These are phyloP conservation scores for Torymus tubicola DNA, from an alignment of 2,888 invertebrate genomes.

Conservation along the genomic window DNA sequence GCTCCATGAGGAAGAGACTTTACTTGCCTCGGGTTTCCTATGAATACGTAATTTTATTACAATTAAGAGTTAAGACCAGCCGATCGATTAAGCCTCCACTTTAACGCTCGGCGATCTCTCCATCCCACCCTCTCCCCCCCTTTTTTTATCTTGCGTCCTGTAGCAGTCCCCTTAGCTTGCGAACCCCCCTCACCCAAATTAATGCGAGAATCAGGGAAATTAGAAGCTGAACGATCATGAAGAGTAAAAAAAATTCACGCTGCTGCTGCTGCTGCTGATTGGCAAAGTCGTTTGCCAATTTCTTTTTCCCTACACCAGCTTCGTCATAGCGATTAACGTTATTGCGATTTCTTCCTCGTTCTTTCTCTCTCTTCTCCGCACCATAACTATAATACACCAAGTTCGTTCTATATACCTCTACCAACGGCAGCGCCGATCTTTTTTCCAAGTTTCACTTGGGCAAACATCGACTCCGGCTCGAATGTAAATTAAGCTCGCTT, in stretches of 20 bases:
- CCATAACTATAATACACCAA: too few relatives aligned
- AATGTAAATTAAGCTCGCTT: constrained; percentile 35
- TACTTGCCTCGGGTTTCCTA: constrained; percentile 57
- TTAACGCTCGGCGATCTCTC: constrained; percentile 58
- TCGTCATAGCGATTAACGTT: too few relatives aligned
- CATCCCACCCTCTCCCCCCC: not conserved
- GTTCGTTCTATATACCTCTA: too few relatives aligned
- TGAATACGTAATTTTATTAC: constrained; percentile 73
- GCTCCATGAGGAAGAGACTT: too few relatives aligned
- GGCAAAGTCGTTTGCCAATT: constrained; percentile 24
- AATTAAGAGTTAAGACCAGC: constrained; percentile 67
- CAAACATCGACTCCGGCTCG: constrained; percentile 25
- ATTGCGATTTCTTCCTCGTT: too few relatives aligned
- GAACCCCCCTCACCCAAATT: constrained; percentile 22
- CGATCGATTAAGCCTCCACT: constrained; percentile 63
- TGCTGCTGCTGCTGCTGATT: constrained; percentile 45
- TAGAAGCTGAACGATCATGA: constrained; percentile 36
- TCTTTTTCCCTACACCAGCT: not conserved
- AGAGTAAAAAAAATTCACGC: constrained; percentile 8
- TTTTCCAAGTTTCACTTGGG: not conserved
- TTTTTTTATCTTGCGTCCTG: not conserved
- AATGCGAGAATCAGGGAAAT: constrained; percentile 56
- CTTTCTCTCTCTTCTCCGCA: too few relatives aligned
- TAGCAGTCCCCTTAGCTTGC: not conserved
- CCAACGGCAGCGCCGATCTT: not conserved